phyloP scores from a whole-genome alignment of 2,888 invertebrate species.

The Xanthia togata region DNA sequence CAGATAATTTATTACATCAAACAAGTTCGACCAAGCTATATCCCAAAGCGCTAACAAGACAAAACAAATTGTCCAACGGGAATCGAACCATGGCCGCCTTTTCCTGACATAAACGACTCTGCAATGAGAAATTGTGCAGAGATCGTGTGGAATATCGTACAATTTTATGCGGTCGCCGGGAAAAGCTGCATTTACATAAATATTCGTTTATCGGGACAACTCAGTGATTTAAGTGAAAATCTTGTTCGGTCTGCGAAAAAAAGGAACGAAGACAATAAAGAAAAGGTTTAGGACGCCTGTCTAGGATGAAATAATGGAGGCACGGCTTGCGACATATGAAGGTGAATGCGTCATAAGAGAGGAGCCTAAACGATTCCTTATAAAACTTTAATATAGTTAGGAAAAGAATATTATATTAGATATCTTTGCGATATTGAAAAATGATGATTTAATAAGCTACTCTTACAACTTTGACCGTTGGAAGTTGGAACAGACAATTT shows the following conservation, averaged over 20 bases:
- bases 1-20: constrained; percentile 50
- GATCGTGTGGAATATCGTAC: constrained; percentile 74
- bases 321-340: constrained; percentile 58
- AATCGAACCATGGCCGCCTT: constrained; percentile 64
- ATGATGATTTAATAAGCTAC: not conserved
- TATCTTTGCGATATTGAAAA: not conserved
- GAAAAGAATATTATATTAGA: not conserved
- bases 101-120: constrained; percentile 68
- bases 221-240: constrained; percentile 80
- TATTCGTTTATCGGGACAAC: constrained; percentile 84
- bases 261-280: constrained; percentile 72
- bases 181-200: constrained; percentile 83
- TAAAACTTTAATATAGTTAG: constrained; percentile 40
- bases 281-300: constrained; percentile 70
- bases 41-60: constrained; percentile 57
- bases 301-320: constrained; percentile 64
- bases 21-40: constrained; percentile 54
- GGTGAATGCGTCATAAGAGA: constrained; percentile 56
- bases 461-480: not conserved
- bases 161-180: constrained; percentile 75
- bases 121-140: constrained; percentile 76
- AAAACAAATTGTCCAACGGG: constrained; percentile 62
- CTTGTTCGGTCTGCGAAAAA: constrained; percentile 75
- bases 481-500: not conserved
- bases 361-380: constrained; percentile 27